Evolutionary conservation across 2,888 invertebrate genomes (phyloP).

Genomic region (Drosophila fungiperda): DNA sequence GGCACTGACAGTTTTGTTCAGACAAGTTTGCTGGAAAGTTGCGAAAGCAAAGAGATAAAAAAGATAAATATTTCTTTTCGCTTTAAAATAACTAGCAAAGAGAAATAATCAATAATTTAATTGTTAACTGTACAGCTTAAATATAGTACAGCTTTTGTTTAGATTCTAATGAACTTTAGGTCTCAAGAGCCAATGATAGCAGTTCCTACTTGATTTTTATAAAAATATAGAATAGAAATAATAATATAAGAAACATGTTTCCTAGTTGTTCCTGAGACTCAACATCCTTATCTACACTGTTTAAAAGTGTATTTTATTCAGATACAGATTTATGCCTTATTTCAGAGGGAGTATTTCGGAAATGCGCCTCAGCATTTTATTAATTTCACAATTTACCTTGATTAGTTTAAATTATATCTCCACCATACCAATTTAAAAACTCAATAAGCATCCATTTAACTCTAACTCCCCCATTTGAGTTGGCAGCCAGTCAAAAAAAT

Average conservation of each 20-base stretch:
- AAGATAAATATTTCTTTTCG: neutral
- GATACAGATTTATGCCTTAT: neutral
- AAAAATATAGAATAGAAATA: neutral
- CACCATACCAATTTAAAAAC: conserved; percentile 16
- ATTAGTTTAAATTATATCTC: conserved; percentile 17
- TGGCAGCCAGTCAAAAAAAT: conserved; percentile 28
- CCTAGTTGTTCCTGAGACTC: neutral
- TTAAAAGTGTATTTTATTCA: neutral
- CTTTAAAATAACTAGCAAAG: neutral
- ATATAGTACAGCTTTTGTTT: neutral
- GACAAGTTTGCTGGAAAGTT: conserved; percentile 23
- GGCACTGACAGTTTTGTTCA: conserved; percentile 27
- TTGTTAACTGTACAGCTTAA: neutral
- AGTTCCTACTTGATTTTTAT: neutral
- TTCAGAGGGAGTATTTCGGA: neutral
- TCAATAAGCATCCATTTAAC: conserved; percentile 31
- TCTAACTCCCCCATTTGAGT: conserved; percentile 7
- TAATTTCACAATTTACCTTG: conserved; percentile 12
- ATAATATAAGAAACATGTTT: neutral
- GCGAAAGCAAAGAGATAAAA: conserved; percentile 1
- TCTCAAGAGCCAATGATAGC: neutral
- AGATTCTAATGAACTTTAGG: neutral
- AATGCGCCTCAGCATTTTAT: neutral
- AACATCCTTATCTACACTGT: neutral
- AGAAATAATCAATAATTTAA: neutral